These are phyloP conservation scores for Platysternon megacephalum DNA, from an alignment of 2,113 vertebrate species.

Conservation along the genomic window DNA sequence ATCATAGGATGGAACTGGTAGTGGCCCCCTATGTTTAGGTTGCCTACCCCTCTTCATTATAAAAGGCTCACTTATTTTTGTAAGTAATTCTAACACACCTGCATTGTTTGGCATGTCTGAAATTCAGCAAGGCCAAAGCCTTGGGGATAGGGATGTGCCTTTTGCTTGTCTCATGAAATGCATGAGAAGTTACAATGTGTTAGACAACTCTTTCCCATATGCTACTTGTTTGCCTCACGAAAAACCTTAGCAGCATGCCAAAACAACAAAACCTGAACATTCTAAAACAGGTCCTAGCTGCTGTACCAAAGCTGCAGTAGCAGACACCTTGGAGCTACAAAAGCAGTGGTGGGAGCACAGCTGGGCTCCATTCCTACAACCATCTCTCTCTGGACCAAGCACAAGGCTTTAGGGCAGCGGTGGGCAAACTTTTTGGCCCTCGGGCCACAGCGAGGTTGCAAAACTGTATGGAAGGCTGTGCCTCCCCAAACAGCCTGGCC, in stretches of 20 bases:
- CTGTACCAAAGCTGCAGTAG: not conserved
- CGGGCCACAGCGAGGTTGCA: too few species aligned
- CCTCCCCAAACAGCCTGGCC: too few species aligned
- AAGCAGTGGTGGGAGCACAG: not conserved
- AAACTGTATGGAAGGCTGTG: too few species aligned
- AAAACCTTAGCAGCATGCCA: not conserved
- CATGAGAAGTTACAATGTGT: not conserved
- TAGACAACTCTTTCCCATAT: accelerated
- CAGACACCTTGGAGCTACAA: accelerated
- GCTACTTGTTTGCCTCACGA: not conserved
- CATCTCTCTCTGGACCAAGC: accelerated
- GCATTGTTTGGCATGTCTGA: not conserved
- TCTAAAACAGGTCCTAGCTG: not conserved
- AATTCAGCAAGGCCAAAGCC: not conserved
- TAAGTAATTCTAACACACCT: not conserved
- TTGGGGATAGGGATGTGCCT: not conserved
- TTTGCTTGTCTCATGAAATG: not conserved
- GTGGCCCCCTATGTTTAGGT: not conserved
- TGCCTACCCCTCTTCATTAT: not conserved
- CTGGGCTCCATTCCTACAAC: accelerated
- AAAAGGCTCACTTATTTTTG: not conserved
- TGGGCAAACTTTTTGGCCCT: too few species aligned
- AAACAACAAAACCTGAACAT: not conserved
- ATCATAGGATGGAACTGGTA: not conserved
- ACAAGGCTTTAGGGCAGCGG: not conserved